Evolutionary conservation across 2,888 invertebrate species (phyloP).

Genomic region (Polydrusus cervinus): DNA sequence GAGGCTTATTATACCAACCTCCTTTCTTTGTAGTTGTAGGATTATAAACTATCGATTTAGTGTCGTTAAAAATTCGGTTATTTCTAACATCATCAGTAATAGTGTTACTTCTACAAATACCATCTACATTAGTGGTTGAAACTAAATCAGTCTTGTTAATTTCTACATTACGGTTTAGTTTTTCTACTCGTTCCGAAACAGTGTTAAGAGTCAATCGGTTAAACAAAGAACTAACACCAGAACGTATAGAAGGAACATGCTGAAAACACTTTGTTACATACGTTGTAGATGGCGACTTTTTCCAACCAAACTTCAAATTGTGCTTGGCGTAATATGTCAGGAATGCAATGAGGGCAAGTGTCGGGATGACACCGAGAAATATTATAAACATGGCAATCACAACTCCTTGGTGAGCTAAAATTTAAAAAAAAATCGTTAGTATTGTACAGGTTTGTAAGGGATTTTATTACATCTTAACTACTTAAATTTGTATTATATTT

Average conservation of each 20-base stretch:
- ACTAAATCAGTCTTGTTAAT: slow-evolving; percentile 77
- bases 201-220: slow-evolving; percentile 40
- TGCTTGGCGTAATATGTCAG: slow-evolving; percentile 84
- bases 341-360: slow-evolving; percentile 79
- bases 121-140: slow-evolving; percentile 79
- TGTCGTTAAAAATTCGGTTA: slow-evolving; percentile 41
- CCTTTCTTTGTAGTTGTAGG: background rate
- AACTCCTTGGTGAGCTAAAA: slow-evolving; percentile 83
- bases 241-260: slow-evolving; percentile 67
- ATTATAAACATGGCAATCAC: slow-evolving; percentile 89
- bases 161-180: slow-evolving; percentile 65
- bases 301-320: slow-evolving; percentile 77
- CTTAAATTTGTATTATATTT: no score
- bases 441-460: no score
- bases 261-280: slow-evolving; percentile 72
- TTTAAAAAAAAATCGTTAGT: slow-evolving; percentile 56
- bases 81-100: slow-evolving; percentile 58
- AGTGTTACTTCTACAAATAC: slow-evolving; percentile 70
- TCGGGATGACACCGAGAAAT: slow-evolving; percentile 89
- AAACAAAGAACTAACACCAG: slow-evolving; percentile 63
- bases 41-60: slow-evolving; percentile 31
- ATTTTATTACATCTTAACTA: no score
- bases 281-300: slow-evolving; percentile 72
- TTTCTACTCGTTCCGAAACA: slow-evolving; percentile 59
- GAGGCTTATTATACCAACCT: slow-evolving; percentile 17